Evolutionary conservation across 2,888 invertebrate genomes (phyloP).

Genomic region (Catocala fraxini): DNA sequence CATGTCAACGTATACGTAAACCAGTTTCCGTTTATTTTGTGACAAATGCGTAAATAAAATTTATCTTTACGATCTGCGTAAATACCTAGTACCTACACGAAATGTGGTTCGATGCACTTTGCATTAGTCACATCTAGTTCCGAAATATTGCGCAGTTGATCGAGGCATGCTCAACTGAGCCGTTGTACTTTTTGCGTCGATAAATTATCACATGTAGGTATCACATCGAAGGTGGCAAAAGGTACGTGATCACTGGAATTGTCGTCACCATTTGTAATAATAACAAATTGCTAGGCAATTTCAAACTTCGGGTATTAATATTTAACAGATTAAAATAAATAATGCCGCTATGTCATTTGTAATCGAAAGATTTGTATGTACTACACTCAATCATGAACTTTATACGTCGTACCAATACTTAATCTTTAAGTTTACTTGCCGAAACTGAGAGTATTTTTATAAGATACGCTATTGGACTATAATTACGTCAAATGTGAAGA

Average conservation of each 20-base stretch:
- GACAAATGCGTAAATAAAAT: constrained; percentile 58
- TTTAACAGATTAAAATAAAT: constrained; percentile 29
- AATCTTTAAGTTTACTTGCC: constrained; percentile 10
- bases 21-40: constrained; percentile 59
- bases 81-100: constrained; percentile 47
- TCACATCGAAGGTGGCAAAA: neutral
- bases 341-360: constrained; percentile 24
- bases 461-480: constrained; percentile 5
- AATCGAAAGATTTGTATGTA: constrained; percentile 22
- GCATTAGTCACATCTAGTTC: constrained; percentile 51
- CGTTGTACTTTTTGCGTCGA: neutral
- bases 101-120: constrained; percentile 65
- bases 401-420: constrained; percentile 11
- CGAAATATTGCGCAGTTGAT: constrained; percentile 29
- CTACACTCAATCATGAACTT: constrained; percentile 24
- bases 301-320: constrained; percentile 19
- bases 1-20: constrained; percentile 41
- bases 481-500: constrained; percentile 14
- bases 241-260: neutral
- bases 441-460: constrained; percentile 12
- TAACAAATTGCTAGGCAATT: constrained; percentile 21
- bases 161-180: neutral
- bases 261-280: constrained; percentile 14
- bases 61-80: constrained; percentile 55
- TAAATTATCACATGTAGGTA: neutral